Evolutionary conservation across 2,888 invertebrate species (phyloP).

Genomic region (Argyresthia albistria): DNA sequence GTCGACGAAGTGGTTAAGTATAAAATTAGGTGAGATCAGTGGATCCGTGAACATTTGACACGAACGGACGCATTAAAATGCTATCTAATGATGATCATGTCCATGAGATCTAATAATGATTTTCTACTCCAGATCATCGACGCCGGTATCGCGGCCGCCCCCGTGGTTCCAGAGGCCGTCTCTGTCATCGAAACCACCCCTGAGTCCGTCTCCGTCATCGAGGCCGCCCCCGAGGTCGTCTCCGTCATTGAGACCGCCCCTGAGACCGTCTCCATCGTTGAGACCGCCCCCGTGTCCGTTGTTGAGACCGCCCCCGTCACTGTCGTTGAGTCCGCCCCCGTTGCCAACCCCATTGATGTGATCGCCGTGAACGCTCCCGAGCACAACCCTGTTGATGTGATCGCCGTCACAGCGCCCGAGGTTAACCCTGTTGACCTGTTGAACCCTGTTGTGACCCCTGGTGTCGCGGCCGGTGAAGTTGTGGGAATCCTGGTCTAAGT

Average conservation of each 20-base stretch:
- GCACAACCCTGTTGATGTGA: constrained; percentile 12
- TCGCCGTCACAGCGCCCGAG: constrained; percentile 13
- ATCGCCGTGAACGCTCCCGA: constrained; percentile 15
- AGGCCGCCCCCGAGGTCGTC: not conserved
- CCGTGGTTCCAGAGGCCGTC: not conserved
- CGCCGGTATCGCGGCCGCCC: constrained; percentile 6
- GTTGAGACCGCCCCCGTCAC: not conserved
- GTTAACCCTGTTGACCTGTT: constrained; percentile 17
- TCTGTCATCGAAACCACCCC: not conserved
- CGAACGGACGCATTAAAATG: no score
- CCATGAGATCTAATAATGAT: no score
- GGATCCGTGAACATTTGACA: no score
- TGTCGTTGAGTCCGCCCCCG: constrained; percentile 3
- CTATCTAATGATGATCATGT: no score
- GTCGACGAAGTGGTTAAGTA: no score
- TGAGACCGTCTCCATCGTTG: not conserved
- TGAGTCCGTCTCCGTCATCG: constrained; percentile 4
- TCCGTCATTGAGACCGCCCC: not conserved
- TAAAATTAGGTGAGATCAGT: no score
- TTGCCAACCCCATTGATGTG: constrained; percentile 16
- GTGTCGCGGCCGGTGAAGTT: constrained; percentile 5
- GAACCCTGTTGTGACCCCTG: constrained; percentile 12
- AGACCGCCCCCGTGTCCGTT: no score
- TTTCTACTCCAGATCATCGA: not conserved
- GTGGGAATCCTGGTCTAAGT: no score